Percentiles rank a stretch among this genome's conserved stretches.
These are phyloP conservation scores for Lordiphosa stackelbergi DNA, from an alignment of 1,140 invertebrate species.

Conservation along the genomic window DNA sequence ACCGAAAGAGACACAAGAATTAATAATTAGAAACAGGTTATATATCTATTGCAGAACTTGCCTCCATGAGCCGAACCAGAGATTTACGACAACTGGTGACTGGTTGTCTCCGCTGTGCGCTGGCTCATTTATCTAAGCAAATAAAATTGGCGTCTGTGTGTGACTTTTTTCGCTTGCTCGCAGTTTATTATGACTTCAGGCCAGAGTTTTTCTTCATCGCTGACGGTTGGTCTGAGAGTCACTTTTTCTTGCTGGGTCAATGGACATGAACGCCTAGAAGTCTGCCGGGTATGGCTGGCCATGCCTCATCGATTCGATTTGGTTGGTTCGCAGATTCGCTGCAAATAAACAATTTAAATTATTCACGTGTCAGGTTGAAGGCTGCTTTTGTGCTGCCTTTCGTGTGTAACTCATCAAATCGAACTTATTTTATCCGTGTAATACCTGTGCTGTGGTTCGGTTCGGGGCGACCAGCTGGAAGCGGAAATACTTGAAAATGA, in stretches of 20 bases:
- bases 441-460: conserved; percentile 46
- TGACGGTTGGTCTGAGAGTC: conserved; percentile 28
- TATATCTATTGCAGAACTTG: conserved; percentile 53
- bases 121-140: conserved; percentile 64
- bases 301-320: conserved; percentile 48
- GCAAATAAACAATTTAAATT: conserved; percentile 52
- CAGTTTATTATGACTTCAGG: conserved; percentile 18
- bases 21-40: conserved; percentile 71
- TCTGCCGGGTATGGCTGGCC: conserved; percentile 29
- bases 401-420: conserved; percentile 41
- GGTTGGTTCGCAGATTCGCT: conserved; percentile 44
- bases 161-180: conserved; percentile 12
- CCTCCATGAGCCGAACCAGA: conserved; percentile 27
- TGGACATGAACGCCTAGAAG: conserved; percentile 59
- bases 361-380: conserved; percentile 71
- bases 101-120: conserved; percentile 63
- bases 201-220: conserved; percentile 38
- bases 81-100: conserved; percentile 68
- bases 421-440: conserved; percentile 51
- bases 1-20: conserved; percentile 59
- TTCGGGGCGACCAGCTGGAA: conserved; percentile 48
- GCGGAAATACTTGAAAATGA: conserved; percentile 47
- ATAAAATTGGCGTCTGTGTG: conserved; percentile 34
- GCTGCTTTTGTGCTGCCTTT: conserved; percentile 49
- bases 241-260: conserved; percentile 57